phyloP scores from a whole-genome alignment of 2,888 invertebrate genomes.

The Melangyna quadrimaculata region DNA sequence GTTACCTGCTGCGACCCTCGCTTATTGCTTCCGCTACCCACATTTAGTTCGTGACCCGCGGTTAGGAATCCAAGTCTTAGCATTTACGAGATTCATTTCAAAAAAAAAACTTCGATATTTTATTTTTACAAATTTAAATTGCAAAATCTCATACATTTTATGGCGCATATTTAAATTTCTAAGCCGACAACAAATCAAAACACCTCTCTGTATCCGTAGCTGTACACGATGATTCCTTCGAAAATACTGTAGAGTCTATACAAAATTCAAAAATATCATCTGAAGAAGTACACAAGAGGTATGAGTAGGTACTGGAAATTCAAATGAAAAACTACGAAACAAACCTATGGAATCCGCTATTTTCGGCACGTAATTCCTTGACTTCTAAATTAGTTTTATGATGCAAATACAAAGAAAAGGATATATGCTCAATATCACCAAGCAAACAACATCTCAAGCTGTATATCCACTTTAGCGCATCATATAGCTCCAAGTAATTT shows the following conservation, averaged over 20 bases:
- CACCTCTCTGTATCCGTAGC: not conserved
- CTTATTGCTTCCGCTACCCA: too few species aligned
- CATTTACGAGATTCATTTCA: too few species aligned
- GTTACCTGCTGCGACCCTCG: too few species aligned
- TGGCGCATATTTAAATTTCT: too few species aligned
- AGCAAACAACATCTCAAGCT: not conserved
- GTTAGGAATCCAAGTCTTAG: too few species aligned
- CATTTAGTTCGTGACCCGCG: too few species aligned
- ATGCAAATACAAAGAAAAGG: not conserved
- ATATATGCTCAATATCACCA: constrained; percentile 11
- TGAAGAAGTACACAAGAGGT: too few species aligned
- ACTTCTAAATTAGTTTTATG: constrained; percentile 14
- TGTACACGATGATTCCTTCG: not conserved
- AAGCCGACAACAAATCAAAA: too few species aligned
- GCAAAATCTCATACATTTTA: too few species aligned
- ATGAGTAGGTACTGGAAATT: not conserved
- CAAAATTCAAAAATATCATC: constrained; percentile 6
- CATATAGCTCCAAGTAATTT: constrained; percentile 23
- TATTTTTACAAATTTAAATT: too few species aligned
- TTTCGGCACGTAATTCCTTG: constrained; percentile 27
- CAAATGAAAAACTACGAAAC: constrained; percentile 8
- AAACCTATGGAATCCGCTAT: constrained; percentile 16
- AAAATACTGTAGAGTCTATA: not conserved
- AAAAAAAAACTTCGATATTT: too few species aligned
- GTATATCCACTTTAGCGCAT: not conserved